Conservation (phyloP, 1,140 invertebrate species). For the Pollicipes pollicipes region DNA sequence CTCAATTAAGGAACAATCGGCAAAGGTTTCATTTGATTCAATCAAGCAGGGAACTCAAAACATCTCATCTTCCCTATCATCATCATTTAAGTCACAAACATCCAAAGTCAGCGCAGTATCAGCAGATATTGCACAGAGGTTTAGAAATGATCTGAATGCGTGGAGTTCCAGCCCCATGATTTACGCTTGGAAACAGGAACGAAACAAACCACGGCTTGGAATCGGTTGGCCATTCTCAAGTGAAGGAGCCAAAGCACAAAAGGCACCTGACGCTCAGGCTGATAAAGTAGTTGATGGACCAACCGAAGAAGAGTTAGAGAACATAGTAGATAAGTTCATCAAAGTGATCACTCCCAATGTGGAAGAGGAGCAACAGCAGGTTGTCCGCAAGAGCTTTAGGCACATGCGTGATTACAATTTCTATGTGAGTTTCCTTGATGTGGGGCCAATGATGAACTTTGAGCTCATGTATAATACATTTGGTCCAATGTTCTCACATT, state of each 20-base stretch:
- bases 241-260: neutral
- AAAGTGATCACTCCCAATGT: slow-evolving; percentile 31
- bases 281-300: neutral
- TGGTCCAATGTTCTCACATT: too few species aligned
- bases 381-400: neutral
- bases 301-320: slow-evolving; percentile 28
- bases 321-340: slow-evolving; percentile 47
- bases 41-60: neutral
- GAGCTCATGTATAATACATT: too few species aligned
- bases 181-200: neutral
- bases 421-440: neutral
- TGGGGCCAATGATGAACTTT: too few species aligned
- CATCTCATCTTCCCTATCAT: neutral
- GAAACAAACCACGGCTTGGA: neutral
- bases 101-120: slow-evolving; percentile 10
- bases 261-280: neutral
- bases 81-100: slow-evolving; percentile 14
- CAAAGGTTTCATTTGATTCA: neutral
- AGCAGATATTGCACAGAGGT: neutral
- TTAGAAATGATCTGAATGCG: neutral
- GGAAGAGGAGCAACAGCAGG: neutral
- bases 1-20: neutral
- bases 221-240: neutral
- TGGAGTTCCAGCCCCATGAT: neutral
- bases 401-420: neutral